Conservation (phyloP, 2,113 vertebrate species). For the Poeciliopsis turrubarensis region DNA sequence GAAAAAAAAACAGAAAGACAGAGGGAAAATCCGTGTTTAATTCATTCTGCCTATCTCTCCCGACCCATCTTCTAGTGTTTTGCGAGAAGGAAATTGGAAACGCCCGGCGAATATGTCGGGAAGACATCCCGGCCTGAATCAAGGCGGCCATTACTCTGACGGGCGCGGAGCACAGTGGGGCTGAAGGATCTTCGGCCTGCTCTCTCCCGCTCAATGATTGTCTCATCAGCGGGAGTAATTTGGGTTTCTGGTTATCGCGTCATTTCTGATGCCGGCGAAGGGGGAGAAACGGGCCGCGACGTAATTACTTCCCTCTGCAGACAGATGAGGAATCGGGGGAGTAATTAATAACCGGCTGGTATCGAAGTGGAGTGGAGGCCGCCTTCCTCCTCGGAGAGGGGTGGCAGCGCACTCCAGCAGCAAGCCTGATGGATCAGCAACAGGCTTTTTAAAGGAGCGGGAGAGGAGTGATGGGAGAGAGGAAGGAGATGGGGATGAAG, state of each 20-base stretch:
- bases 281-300: slow-evolving; percentile 51
- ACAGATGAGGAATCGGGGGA: slow-evolving; percentile 67
- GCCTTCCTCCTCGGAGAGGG: slow-evolving; percentile 55
- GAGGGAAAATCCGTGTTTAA: slow-evolving; percentile 47
- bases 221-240: slow-evolving; percentile 78
- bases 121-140: slow-evolving; percentile 48
- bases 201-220: slow-evolving; percentile 70
- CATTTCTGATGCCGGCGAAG: slow-evolving; percentile 72
- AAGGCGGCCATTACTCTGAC: slow-evolving; percentile 55
- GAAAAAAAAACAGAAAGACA: slow-evolving; percentile 2
- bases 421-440: slow-evolving; percentile 64
- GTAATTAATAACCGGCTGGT: slow-evolving; percentile 77
- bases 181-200: slow-evolving; percentile 62
- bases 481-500: slow-evolving; percentile 61
- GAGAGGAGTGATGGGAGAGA: slow-evolving; percentile 51
- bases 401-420: too few species aligned
- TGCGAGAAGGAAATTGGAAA: slow-evolving; percentile 72
- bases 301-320: slow-evolving; percentile 74
- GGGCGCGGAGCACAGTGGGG: slow-evolving; percentile 51
- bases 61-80: slow-evolving; percentile 63
- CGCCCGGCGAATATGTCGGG: slow-evolving; percentile 46
- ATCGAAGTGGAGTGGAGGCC: slow-evolving; percentile 53
- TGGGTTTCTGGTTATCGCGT: slow-evolving; percentile 76
- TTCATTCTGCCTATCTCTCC: slow-evolving; percentile 62
- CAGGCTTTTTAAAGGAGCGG: slow-evolving; percentile 56